Evolutionary conservation across 1,140 invertebrate species (phyloP).

Genomic region (Wasmannia auropunctata): DNA sequence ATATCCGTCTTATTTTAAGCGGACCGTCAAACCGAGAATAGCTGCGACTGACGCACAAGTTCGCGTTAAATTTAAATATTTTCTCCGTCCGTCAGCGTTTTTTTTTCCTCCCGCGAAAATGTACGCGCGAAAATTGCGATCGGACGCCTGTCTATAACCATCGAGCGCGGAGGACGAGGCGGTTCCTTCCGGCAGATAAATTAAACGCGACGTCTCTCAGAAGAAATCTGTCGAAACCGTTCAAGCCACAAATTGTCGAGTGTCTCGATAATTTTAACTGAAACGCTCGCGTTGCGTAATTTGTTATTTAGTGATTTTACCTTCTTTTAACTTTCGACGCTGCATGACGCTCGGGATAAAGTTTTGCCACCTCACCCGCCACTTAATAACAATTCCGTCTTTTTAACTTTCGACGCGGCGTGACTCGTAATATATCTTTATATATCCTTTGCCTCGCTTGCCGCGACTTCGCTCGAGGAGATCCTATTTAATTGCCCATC

Average conservation of each 20-base stretch:
- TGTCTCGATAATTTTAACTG: background rate
- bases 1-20: background rate
- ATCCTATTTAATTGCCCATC: slow-evolving; percentile 1
- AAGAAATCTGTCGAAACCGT: background rate
- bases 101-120: background rate
- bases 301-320: slow-evolving; percentile 8
- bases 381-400: background rate
- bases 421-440: slow-evolving; percentile 8
- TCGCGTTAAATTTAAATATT: background rate
- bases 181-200: slow-evolving; percentile 22
- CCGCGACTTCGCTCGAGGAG: background rate
- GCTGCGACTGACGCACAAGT: background rate
- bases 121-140: background rate
- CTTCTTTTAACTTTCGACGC: slow-evolving; percentile 13
- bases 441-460: background rate
- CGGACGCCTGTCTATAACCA: background rate
- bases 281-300: background rate
- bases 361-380: background rate
- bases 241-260: slow-evolving; percentile 24
- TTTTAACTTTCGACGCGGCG: slow-evolving; percentile 18
- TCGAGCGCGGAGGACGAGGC: background rate
- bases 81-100: background rate
- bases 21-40: slow-evolving; percentile 14
- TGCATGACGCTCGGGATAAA: background rate
- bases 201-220: background rate